phyloP scores from a whole-genome alignment of 2,888 invertebrate species.

The Gymnocheta viridis region DNA sequence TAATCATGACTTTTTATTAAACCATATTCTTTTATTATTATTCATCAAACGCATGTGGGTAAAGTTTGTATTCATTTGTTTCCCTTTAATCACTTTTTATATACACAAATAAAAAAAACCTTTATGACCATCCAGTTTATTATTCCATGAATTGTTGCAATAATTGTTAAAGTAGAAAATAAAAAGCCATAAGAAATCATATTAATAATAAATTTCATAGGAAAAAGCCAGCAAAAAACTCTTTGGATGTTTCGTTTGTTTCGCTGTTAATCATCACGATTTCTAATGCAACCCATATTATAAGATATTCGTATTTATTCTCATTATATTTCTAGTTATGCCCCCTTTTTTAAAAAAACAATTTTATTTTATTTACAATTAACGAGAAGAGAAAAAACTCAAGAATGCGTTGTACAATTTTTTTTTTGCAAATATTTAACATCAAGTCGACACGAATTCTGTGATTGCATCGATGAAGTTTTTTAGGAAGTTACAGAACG shows the following conservation, averaged over 20 bases:
- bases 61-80: constrained; percentile 40
- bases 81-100: constrained; percentile 7
- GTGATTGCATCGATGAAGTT: constrained; percentile 20
- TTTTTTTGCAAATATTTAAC: background rate
- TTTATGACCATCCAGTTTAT: constrained; percentile 33
- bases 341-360: background rate
- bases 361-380: background rate
- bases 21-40: constrained; percentile 21
- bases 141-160: constrained; percentile 46
- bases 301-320: constrained; percentile 21
- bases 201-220: constrained; percentile 16
- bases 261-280: constrained; percentile 63
- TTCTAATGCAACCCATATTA: constrained; percentile 64
- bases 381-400: background rate
- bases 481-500: constrained; percentile 21
- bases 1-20: constrained; percentile 7
- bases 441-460: background rate
- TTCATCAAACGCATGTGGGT: constrained; percentile 57
- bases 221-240: constrained; percentile 1
- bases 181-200: constrained; percentile 26
- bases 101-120: background rate
- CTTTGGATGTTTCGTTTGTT: background rate
- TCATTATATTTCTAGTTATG: background rate
- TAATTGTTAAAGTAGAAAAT: constrained; percentile 1
- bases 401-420: constrained; percentile 23